phyloP scores from a whole-genome alignment of 2,113 vertebrate genomes.

The Pachypanchax playfairii region DNA sequence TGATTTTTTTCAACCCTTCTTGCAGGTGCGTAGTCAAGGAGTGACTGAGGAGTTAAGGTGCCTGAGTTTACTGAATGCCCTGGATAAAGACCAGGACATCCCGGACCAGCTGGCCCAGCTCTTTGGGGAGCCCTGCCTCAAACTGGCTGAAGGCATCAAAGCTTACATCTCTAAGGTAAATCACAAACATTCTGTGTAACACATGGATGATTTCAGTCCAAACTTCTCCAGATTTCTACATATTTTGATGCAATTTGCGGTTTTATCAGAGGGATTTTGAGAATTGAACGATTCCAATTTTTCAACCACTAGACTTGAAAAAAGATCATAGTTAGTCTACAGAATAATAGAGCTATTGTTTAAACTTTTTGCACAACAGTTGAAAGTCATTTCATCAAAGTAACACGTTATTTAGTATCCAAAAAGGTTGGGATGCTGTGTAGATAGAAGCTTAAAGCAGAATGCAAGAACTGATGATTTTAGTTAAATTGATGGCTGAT shows the following conservation, averaged over 20 bases:
- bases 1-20: neutral
- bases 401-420: no score
- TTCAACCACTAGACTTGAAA: neutral
- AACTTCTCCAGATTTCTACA: neutral
- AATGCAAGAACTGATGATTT: no score
- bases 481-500: no score
- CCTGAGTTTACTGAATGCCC: conserved; percentile 81
- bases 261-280: neutral
- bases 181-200: neutral
- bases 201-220: neutral
- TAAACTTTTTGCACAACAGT: neutral
- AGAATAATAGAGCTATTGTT: neutral
- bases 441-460: no score
- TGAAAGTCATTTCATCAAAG: neutral
- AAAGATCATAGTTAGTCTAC: neutral
- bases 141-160: conserved; percentile 86
- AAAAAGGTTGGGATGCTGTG: no score
- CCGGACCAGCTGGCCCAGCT: conserved; percentile 83
- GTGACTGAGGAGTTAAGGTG: conserved; percentile 85
- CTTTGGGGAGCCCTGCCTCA: conserved; percentile 83
- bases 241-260: neutral
- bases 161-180: conserved; percentile 84
- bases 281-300: neutral
- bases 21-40: conserved; percentile 81
- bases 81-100: conserved; percentile 80